Percentiles rank a stretch among this genome's conserved stretches.
Evolutionary conservation across 2,888 invertebrate species (phyloP).

Genomic region (Danaus chrysippus): DNA sequence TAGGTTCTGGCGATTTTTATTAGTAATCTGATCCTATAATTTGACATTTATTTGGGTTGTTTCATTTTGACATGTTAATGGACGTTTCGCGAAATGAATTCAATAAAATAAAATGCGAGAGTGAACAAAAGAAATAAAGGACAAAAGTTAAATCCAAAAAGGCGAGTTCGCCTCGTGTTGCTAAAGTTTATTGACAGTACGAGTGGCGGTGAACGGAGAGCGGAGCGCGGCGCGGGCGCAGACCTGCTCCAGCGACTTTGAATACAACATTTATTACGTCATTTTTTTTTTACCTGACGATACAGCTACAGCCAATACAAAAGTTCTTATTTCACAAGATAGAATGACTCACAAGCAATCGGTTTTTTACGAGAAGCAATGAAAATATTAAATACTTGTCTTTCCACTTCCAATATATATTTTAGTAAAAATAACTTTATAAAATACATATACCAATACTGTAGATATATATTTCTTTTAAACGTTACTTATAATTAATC

Average conservation of each 20-base stretch:
- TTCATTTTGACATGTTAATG: background rate
- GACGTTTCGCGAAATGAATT: background rate
- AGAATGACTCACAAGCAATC: slow-evolving; percentile 45
- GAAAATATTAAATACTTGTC: background rate
- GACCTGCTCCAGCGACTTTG: slow-evolving; percentile 50
- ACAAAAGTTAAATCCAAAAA: slow-evolving; percentile 52
- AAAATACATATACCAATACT: too few relatives aligned
- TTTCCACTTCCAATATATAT: background rate
- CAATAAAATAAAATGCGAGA: slow-evolving; percentile 8
- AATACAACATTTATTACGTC: slow-evolving; percentile 60
- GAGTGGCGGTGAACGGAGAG: slow-evolving; percentile 45
- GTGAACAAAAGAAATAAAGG: slow-evolving; percentile 31
- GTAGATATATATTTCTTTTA: too few relatives aligned
- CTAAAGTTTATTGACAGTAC: slow-evolving; percentile 77
- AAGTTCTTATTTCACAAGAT: slow-evolving; percentile 53
- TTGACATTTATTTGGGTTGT: background rate
- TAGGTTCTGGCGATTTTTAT: slow-evolving; percentile 52
- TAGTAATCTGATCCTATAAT: slow-evolving; percentile 52
- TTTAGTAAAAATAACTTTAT: background rate
- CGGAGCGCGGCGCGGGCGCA: slow-evolving; percentile 36
- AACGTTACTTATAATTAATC: too few relatives aligned
- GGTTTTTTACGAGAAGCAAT: background rate
- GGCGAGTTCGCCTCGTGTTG: slow-evolving; percentile 63
- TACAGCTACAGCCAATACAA: slow-evolving; percentile 41
- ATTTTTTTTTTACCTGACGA: slow-evolving; percentile 48